Conservation (phyloP, 2,797 vertebrate species). For the Crossoptilon crossoptilon region DNA sequence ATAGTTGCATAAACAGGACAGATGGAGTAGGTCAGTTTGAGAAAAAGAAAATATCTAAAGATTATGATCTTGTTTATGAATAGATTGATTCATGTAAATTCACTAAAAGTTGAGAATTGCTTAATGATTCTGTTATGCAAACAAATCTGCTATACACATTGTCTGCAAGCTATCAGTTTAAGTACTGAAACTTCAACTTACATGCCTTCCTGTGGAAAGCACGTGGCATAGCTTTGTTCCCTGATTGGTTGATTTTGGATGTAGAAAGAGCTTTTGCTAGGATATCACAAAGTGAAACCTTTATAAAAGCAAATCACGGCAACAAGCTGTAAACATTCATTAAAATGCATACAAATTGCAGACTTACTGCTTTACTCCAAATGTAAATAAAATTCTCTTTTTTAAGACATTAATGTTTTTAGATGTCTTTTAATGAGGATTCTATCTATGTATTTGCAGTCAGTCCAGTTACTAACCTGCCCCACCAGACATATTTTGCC, state of each 20-base stretch:
- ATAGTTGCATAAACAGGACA: constrained; percentile 60
- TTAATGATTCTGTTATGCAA: constrained; percentile 28
- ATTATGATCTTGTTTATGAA: constrained; percentile 33
- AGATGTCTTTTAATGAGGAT: background rate
- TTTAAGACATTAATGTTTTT: background rate
- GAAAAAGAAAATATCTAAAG: constrained; percentile 44
- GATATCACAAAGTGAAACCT: background rate
- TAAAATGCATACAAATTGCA: background rate
- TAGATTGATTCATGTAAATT: constrained; percentile 60
- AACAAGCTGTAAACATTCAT: background rate
- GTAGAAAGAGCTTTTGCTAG: background rate
- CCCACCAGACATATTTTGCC: background rate
- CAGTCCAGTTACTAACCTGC: background rate
- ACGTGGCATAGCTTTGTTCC: background rate
- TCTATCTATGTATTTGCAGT: background rate
- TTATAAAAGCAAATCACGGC: background rate
- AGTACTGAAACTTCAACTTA: constrained; percentile 16
- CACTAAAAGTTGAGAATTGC: constrained; percentile 38
- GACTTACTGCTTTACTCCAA: background rate
- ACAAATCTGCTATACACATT: constrained; percentile 66
- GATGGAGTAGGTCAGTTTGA: constrained; percentile 37
- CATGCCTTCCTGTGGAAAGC: background rate
- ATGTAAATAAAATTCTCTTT: background rate
- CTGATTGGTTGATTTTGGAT: background rate
- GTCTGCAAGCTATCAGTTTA: constrained; percentile 33